Evolutionary conservation across 37 sponge, comb jelly and placozoan genomes (phyloP).

Genomic region (Chondrosia reniformis): DNA sequence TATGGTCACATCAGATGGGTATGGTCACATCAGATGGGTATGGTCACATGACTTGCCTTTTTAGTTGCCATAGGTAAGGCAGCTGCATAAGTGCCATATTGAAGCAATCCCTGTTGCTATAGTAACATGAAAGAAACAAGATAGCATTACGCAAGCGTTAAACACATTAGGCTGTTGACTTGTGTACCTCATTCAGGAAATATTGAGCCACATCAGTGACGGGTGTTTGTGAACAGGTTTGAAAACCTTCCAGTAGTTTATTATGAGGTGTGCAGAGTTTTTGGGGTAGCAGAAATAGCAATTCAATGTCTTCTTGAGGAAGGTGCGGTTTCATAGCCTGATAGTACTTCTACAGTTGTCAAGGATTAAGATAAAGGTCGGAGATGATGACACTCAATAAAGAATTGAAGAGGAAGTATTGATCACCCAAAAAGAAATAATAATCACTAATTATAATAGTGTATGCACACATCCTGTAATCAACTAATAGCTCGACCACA

Average conservation of each 20-base stretch:
- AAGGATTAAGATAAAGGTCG: too few species aligned
- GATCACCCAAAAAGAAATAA: too few species aligned
- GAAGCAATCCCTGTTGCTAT: slow-evolving; percentile 35
- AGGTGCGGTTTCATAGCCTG: slow-evolving; percentile 26
- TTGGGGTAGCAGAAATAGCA: slow-evolving; percentile 25
- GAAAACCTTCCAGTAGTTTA: slow-evolving; percentile 38
- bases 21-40: neutral
- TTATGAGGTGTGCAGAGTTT: neutral
- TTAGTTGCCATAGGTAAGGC: slow-evolving; percentile 45
- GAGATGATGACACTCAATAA: too few species aligned
- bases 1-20: neutral
- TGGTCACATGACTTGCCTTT: slow-evolving; percentile 20
- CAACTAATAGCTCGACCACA: too few species aligned
- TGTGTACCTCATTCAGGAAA: slow-evolving; percentile 39
- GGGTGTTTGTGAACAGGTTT: slow-evolving; percentile 17
- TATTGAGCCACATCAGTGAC: slow-evolving; percentile 21
- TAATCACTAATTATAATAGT: too few species aligned
- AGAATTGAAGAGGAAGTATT: too few species aligned
- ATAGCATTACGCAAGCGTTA: neutral
- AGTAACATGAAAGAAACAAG: neutral
- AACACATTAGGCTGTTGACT: neutral
- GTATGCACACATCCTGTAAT: too few species aligned
- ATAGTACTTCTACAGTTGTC: slow-evolving; percentile 35
- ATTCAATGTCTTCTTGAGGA: slow-evolving; percentile 34
- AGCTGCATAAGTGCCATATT: slow-evolving; percentile 67